These are phyloP conservation scores for Orchesellides sinensis DNA, from an alignment of 2,888 invertebrate genomes.

Conservation along the genomic window DNA sequence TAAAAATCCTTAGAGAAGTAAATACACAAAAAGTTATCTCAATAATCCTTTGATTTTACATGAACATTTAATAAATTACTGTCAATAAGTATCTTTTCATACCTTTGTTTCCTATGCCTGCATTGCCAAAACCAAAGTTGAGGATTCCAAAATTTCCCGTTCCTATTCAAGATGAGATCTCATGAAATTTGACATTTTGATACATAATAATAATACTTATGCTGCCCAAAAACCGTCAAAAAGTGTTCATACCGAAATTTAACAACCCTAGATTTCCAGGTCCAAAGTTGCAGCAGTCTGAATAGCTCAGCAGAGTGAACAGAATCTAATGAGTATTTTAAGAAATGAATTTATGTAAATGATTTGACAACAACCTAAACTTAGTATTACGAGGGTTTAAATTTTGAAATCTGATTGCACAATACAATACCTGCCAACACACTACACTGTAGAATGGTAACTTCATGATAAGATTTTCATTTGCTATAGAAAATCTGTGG, in stretches of 20 bases:
- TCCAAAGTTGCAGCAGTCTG: conserved; percentile 63
- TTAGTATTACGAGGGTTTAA: too few species aligned
- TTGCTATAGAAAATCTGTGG: too few species aligned
- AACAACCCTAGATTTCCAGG: conserved; percentile 56
- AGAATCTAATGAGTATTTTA: conserved; percentile 6
- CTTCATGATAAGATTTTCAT: too few species aligned
- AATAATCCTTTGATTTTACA: too few species aligned
- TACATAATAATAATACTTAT: neutral
- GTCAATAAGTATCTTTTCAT: neutral
- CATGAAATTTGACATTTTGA: neutral
- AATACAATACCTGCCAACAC: too few species aligned
- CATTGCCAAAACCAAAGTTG: conserved; percentile 63
- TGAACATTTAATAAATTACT: too few species aligned
- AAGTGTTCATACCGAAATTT: conserved; percentile 54
- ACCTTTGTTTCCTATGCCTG: conserved; percentile 64
- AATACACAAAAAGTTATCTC: too few species aligned
- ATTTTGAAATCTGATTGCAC: neutral
- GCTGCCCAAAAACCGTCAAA: neutral
- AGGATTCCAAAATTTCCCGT: conserved; percentile 56
- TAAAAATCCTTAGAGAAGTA: conserved; percentile 32
- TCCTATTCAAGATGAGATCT: conserved; percentile 27
- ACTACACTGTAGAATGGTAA: too few species aligned
- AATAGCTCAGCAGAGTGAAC: conserved; percentile 14
- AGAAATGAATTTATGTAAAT: neutral
- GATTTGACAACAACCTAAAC: too few species aligned